These are phyloP conservation scores for Linurgus olivaceus DNA, from an alignment of 2,797 vertebrate genomes.

Conservation along the genomic window DNA sequence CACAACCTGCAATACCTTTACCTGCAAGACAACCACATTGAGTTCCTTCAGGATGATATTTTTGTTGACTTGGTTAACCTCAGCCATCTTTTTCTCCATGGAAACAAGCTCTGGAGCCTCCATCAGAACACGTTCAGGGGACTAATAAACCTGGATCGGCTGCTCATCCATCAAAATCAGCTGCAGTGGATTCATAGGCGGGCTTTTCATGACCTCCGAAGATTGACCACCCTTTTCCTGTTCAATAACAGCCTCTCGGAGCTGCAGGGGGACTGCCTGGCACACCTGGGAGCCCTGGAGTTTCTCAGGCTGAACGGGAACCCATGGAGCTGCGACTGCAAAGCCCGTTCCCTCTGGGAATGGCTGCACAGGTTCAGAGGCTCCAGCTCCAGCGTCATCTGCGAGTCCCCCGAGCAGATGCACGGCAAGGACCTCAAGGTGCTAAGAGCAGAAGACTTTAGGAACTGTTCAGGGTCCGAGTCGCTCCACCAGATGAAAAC, in stretches of 20 bases:
- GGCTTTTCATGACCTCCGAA: conserved; percentile 93
- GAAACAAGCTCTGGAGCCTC: conserved; percentile 94
- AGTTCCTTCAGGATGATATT: conserved; percentile 94
- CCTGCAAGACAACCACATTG: conserved; percentile 96
- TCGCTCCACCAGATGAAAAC: conserved; percentile 92
- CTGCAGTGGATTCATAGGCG: conserved; percentile 91
- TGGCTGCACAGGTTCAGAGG: conserved; percentile 94
- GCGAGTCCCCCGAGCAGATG: conserved; percentile 79
- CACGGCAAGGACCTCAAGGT: conserved; percentile 90
- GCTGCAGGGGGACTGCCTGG: conserved; percentile 90
- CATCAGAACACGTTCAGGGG: conserved; percentile 95
- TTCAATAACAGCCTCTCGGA: conserved; percentile 96
- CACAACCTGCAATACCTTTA: conserved; percentile 97
- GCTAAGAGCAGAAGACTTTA: conserved; percentile 87
- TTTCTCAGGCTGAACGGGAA: conserved; percentile 97
- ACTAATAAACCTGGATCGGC: conserved; percentile 90
- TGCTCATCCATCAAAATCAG: conserved; percentile 95
- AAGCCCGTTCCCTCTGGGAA: conserved; percentile 91
- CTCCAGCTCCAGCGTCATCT: conserved; percentile 89
- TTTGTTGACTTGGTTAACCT: conserved; percentile 96
- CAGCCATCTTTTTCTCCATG: conserved; percentile 97
- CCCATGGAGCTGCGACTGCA: conserved; percentile 95
- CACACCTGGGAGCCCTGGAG: conserved; percentile 87
- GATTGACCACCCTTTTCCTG: conserved; percentile 93
- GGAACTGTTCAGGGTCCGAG: conserved; percentile 88